Evolutionary conservation across 2,888 invertebrate genomes (phyloP), one percentile per base, ranked within the genome.

Genomic region (Caenorhabditis plicata): DNA sequence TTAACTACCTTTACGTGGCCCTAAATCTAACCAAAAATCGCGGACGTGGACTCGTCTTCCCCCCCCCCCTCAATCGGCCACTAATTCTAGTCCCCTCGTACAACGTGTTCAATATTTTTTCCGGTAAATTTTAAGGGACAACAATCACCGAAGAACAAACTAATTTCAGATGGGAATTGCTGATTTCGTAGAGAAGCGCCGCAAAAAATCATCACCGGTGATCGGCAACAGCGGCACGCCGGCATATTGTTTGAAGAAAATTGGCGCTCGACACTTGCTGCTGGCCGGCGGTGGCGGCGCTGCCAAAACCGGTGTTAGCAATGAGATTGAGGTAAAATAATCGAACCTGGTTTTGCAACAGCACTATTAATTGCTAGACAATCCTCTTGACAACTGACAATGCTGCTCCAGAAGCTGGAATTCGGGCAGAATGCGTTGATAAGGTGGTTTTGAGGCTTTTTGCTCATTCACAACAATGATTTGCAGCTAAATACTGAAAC

Each of bases 271-370:
- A 17, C 78, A 78, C 85, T 89, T 96, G 75, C 85, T 98, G 61
- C 92, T 98, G 41, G 95, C 91, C 64, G 98, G 96, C 48, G 96
- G 96, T 48, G 98, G 96, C 58, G 96, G 98, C 52, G 89, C 91
- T 31, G 89, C 94, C 15, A 94, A 93, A 83, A 95, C 95, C 39
- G 98, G 98, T 48, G 91, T 98, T 50, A 89, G 90, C 31, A 98
- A 98, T 86, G 92, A 92, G 82, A 91, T 98, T 85, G 94, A 78
- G 55, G 75, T 76, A n/a, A 22, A 51, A 0, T 29, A 17, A n/a
- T n/a, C 9, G 29, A 39, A 29, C 7, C 25, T 25, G 5, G 19
- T 5, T 7, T 17, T 4, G 29, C 3, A 29, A 38, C 4, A 29
- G 11, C 27, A 36, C 29, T 15, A 15, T 35, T 27, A 15, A 25